Percentiles rank a stretch among this genome's conserved stretches.
These are phyloP conservation scores for Chinchilla lanigera DNA, from an alignment of 2,113 vertebrate species.

Conservation along the genomic window DNA sequence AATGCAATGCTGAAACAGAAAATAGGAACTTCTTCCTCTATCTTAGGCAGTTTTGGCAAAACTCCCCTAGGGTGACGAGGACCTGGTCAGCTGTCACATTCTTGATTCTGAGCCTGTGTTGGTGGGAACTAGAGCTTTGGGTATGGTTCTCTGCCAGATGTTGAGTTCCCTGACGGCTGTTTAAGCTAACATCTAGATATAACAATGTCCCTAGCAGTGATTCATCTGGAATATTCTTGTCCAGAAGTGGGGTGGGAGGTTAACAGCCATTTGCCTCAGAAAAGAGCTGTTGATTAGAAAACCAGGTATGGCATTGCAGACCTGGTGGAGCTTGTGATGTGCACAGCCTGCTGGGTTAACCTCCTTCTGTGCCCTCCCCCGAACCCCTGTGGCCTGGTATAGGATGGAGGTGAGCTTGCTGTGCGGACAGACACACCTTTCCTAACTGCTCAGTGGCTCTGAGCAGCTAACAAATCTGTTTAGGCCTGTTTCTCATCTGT, in stretches of 20 bases:
- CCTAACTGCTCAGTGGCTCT: not conserved
- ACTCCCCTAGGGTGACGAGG: not conserved
- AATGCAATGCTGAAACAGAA: not conserved
- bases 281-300: not conserved
- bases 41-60: not conserved
- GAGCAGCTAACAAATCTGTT: not conserved
- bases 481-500: not conserved
- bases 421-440: not conserved
- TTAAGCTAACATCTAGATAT: not conserved
- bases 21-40: not conserved
- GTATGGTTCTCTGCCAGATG: not conserved
- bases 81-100: not conserved
- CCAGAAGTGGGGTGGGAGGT: not conserved
- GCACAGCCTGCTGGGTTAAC: not conserved
- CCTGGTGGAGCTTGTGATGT: too few species aligned
- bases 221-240: not conserved
- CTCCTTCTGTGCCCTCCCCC: too few species aligned
- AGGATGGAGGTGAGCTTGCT: not conserved
- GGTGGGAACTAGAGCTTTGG: not conserved
- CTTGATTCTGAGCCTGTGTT: not conserved
- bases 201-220: not conserved
- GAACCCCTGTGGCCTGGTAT: not conserved
- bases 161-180: not conserved
- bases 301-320: rapidly evolving
- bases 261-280: not conserved